Conservation (phyloP, 2,113 vertebrate genomes). For the Chaetorhynchus papuensis region DNA sequence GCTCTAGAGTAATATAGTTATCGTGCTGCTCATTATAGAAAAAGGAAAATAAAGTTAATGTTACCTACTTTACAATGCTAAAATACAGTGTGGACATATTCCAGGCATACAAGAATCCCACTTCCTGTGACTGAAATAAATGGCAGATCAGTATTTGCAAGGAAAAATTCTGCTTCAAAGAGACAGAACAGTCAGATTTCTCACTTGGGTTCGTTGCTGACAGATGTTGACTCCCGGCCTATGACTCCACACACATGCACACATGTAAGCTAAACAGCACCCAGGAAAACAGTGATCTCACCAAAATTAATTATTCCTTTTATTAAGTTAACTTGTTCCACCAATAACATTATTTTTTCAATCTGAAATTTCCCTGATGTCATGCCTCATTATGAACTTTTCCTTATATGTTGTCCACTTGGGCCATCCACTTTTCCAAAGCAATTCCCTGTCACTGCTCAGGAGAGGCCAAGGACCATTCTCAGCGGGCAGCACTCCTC, state of each 20-base stretch:
- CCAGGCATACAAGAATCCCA: not conserved
- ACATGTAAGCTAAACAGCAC: not conserved
- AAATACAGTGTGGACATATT: not conserved
- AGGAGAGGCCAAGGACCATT: not conserved
- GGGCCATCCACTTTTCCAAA: not conserved
- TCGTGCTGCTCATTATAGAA: not conserved
- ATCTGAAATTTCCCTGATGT: not conserved
- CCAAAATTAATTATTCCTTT: not conserved
- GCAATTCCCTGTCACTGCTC: not conserved
- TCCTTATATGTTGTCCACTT: not conserved
- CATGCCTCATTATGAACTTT: not conserved
- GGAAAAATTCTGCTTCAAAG: not conserved
- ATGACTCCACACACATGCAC: fast-evolving
- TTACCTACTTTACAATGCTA: not conserved
- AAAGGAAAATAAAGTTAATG: not conserved
- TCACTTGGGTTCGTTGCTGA: not conserved
- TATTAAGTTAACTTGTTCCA: not conserved
- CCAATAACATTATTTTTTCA: not conserved
- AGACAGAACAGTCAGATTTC: not conserved
- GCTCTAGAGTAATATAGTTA: not conserved
- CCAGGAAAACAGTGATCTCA: not conserved
- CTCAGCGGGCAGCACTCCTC: not conserved
- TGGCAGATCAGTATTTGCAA: not conserved
- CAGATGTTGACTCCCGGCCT: not conserved
- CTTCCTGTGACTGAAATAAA: not conserved